Percentiles rank a stretch among this genome's conserved stretches.
These are phyloP conservation scores for Chelonoidis abingdonii DNA, from an alignment of 2,113 vertebrate genomes.

Conservation along the genomic window DNA sequence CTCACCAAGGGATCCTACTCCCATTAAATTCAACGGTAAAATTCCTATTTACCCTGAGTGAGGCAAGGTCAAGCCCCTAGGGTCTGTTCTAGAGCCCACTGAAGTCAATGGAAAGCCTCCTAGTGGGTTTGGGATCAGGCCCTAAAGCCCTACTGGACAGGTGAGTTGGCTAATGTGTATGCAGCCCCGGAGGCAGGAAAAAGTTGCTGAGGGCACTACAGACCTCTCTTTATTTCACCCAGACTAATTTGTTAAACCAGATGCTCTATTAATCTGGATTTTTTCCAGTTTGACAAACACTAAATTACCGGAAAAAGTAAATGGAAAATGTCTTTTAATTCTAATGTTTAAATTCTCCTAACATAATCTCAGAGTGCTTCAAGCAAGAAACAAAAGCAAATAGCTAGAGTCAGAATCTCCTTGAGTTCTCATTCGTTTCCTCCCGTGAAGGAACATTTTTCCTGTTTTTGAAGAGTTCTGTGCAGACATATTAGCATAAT, in stretches of 20 bases:
- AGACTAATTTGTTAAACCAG: slow-evolving; percentile 40
- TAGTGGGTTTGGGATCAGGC: background rate
- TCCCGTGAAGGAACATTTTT: slow-evolving; percentile 14
- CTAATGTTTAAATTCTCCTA: slow-evolving; percentile 43
- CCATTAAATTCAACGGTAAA: background rate
- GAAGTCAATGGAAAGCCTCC: background rate
- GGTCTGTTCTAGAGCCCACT: background rate
- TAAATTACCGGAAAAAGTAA: slow-evolving; percentile 71
- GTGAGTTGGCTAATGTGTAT: background rate
- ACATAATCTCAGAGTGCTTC: slow-evolving; percentile 59
- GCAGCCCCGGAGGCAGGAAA: background rate
- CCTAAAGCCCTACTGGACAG: background rate
- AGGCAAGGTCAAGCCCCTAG: background rate
- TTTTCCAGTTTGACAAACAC: slow-evolving; percentile 71
- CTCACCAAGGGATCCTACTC: background rate
- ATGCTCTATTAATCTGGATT: slow-evolving; percentile 69
- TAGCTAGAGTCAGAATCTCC: slow-evolving; percentile 36
- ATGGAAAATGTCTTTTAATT: slow-evolving; percentile 68
- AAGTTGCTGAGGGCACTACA: background rate
- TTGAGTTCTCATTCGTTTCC: slow-evolving; percentile 50
- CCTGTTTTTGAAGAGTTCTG: slow-evolving; percentile 33
- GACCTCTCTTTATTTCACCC: slow-evolving; percentile 6
- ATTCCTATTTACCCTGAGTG: background rate
- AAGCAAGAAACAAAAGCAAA: slow-evolving; percentile 56
- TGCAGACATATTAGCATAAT: slow-evolving; percentile 41